Percentiles rank a stretch among this genome's conserved stretches.
phyloP scores from a whole-genome alignment of 2,113 vertebrate species.

The Montifringilla adamsi region DNA sequence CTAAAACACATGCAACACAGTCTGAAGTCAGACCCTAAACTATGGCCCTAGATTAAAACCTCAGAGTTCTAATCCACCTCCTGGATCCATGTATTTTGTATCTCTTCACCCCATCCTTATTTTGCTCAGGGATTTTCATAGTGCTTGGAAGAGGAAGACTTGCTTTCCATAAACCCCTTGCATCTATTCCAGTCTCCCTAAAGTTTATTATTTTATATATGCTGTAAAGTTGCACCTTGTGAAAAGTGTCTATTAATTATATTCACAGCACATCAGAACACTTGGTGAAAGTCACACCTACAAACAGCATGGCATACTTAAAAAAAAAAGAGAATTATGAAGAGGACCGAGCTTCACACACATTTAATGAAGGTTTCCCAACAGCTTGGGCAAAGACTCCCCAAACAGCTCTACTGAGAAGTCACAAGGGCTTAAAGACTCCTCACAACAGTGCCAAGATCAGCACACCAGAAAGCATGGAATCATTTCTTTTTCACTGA shows the following conservation, averaged over 20 bases:
- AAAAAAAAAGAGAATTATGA: not conserved
- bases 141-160: not conserved
- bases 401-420: accelerated
- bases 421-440: not conserved
- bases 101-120: not conserved
- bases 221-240: not conserved
- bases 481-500: not conserved
- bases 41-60: not conserved
- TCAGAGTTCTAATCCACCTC: not conserved
- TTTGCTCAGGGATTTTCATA: not conserved
- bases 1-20: not conserved
- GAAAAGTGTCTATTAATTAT: not conserved
- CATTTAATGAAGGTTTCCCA: not conserved
- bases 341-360: not conserved
- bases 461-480: not conserved
- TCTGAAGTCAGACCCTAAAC: not conserved
- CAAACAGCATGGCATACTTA: not conserved
- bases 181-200: not conserved
- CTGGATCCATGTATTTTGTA: not conserved
- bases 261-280: not conserved
- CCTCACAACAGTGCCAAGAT: not conserved
- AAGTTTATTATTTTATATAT: not conserved
- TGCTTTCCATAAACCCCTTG: not conserved
- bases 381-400: not conserved
- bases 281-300: not conserved